Evolutionary conservation across 64 coral and sea anemone species (phyloP).

Genomic region (Pocillopora damicornis): DNA sequence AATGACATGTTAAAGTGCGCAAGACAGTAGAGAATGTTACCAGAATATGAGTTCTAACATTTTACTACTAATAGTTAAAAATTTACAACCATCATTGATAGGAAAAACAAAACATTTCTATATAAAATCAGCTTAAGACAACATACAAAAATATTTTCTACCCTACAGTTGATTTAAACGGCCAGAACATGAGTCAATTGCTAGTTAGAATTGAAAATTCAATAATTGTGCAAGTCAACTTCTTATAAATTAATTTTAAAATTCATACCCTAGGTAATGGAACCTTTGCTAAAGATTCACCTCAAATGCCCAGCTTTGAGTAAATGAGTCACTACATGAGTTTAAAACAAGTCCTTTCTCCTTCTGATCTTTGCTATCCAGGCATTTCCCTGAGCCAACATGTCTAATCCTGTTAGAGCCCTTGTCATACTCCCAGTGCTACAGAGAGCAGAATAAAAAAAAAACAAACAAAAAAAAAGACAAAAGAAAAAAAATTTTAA

Average conservation of each 20-base stretch:
- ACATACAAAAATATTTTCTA: no score
- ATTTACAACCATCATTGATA: no score
- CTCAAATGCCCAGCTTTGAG: slow-evolving; percentile 77
- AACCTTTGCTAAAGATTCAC: slow-evolving; percentile 55
- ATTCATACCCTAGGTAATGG: slow-evolving; percentile 1
- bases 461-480: background rate
- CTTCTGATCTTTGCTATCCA: slow-evolving; percentile 77
- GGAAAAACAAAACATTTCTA: no score
- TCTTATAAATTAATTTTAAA: slow-evolving; percentile 7
- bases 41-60: no score
- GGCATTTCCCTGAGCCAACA: slow-evolving; percentile 65
- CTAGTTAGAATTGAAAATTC: background rate
- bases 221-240: background rate
- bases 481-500: background rate
- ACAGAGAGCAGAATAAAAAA: background rate
- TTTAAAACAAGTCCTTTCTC: slow-evolving; percentile 77
- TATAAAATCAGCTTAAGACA: no score
- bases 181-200: background rate
- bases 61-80: no score
- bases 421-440: slow-evolving; percentile 87
- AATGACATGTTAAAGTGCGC: no score
- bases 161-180: no score
- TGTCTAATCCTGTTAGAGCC: slow-evolving; percentile 68
- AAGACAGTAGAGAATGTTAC: no score
- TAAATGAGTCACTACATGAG: slow-evolving; percentile 48